Conservation (phyloP, 2,888 invertebrate species). For the Globia sparganii region DNA sequence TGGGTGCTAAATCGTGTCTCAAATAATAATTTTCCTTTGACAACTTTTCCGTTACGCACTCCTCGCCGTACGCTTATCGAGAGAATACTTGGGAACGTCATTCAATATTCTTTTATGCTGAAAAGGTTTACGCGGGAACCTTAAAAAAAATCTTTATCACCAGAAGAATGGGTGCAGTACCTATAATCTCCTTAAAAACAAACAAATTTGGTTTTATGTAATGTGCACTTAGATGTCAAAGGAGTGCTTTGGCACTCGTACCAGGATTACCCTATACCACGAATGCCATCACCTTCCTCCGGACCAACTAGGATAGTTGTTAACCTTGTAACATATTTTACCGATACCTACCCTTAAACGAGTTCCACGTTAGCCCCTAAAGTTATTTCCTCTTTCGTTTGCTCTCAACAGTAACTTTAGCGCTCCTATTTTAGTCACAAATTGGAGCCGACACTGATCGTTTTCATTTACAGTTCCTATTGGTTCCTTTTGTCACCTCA, state of each 20-base stretch:
- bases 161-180: too few species aligned
- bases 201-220: too few species aligned
- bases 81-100: conserved; percentile 33
- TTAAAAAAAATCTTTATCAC: too few species aligned
- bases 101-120: conserved; percentile 47
- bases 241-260: too few species aligned
- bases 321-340: conserved; percentile 48
- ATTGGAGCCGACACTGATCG: conserved; percentile 29
- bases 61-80: conserved; percentile 28
- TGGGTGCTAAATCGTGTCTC: conserved; percentile 59
- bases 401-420: conserved; percentile 11
- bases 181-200: too few species aligned
- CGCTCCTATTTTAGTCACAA: conserved; percentile 35
- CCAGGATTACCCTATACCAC: too few species aligned
- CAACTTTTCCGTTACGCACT: conserved; percentile 61
- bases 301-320: too few species aligned
- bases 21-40: conserved; percentile 68
- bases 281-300: too few species aligned
- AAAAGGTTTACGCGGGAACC: conserved; percentile 30
- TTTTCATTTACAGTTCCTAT: conserved; percentile 41
- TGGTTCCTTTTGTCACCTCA: conserved; percentile 37
- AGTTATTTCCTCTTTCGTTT: conserved; percentile 33
- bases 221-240: too few species aligned
- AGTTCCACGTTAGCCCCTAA: conserved; percentile 31
- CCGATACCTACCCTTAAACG: conserved; percentile 18